Conservation (phyloP, 92 coral and sea anemone species). For the Anthopleura xanthogrammica region DNA sequence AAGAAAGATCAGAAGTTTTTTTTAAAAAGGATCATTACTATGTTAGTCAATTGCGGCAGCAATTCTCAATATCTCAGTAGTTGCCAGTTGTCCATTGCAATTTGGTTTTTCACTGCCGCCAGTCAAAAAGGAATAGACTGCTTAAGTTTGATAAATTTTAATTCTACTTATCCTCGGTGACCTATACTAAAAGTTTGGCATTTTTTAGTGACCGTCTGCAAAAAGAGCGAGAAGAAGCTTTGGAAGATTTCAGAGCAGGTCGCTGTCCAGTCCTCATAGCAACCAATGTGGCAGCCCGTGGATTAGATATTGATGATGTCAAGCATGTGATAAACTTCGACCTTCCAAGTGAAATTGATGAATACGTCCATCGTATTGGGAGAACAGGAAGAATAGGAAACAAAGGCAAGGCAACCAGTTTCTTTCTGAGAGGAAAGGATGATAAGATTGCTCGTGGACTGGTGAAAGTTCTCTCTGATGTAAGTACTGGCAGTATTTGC, state of each 20-base stretch:
- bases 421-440: slow-evolving; percentile 79
- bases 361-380: slow-evolving; percentile 92
- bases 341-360: slow-evolving; percentile 80
- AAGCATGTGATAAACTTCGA: slow-evolving; percentile 92
- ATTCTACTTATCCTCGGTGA: too few species aligned
- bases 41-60: too few species aligned
- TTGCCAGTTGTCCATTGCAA: too few species aligned
- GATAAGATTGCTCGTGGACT: slow-evolving; percentile 86
- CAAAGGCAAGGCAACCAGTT: slow-evolving; percentile 80
- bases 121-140: too few species aligned
- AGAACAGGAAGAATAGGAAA: slow-evolving; percentile 94
- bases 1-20: too few species aligned
- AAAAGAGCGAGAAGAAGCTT: slow-evolving; percentile 83
- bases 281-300: slow-evolving; percentile 95
- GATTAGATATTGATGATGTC: slow-evolving; percentile 84
- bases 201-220: slow-evolving; percentile 77
- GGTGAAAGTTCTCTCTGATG: slow-evolving; percentile 91
- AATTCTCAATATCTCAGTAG: too few species aligned
- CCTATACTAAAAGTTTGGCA: too few species aligned
- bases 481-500: slow-evolving; percentile 39
- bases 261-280: slow-evolving; percentile 86
- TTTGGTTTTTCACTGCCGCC: too few species aligned
- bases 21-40: too few species aligned
- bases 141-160: too few species aligned
- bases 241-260: slow-evolving; percentile 81